A percentile compares a stretch with the other conserved stretches of the same genome.
Conservation (phyloP, 2,888 invertebrate genomes). For the Drosophila atripex region DNA sequence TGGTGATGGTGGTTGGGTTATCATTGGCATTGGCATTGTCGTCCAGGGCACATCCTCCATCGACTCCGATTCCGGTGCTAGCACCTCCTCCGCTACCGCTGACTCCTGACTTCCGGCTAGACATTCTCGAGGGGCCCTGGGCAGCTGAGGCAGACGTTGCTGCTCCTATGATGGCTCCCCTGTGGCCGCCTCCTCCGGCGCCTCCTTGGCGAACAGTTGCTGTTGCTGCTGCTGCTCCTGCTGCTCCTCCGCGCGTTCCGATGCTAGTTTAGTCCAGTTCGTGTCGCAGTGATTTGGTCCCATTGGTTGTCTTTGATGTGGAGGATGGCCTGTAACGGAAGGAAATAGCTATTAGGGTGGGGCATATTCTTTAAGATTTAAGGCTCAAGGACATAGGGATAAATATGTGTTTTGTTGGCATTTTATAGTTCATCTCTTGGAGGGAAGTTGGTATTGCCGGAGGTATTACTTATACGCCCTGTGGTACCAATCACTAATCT, state of each 20-base stretch:
- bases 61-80: constrained; percentile 8
- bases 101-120: constrained; percentile 58
- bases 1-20: constrained; percentile 11
- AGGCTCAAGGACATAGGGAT: too few relatives aligned
- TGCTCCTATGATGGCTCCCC: constrained; percentile 67
- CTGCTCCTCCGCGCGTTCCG: constrained; percentile 29
- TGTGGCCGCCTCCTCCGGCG: constrained; percentile 23
- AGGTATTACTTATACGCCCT: constrained; percentile 37
- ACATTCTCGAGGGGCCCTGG: constrained; percentile 66
- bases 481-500: background rate
- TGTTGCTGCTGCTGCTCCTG: background rate
- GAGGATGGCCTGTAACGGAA: constrained; percentile 9
- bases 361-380: too few relatives aligned
- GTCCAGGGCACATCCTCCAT: constrained; percentile 13
- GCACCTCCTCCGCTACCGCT: constrained; percentile 1
- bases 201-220: constrained; percentile 26
- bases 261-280: constrained; percentile 59
- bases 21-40: constrained; percentile 26
- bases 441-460: too few relatives aligned
- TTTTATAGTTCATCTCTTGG: too few relatives aligned
- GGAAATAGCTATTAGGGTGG: background rate
- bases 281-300: constrained; percentile 65
- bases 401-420: too few relatives aligned
- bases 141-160: constrained; percentile 68
- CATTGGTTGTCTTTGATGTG: constrained; percentile 64